A percentile compares a stretch with the other conserved stretches of the same genome.
These are phyloP conservation scores for Peromyscus leucopus DNA, from an alignment of 2,113 vertebrate species.

Conservation along the genomic window DNA sequence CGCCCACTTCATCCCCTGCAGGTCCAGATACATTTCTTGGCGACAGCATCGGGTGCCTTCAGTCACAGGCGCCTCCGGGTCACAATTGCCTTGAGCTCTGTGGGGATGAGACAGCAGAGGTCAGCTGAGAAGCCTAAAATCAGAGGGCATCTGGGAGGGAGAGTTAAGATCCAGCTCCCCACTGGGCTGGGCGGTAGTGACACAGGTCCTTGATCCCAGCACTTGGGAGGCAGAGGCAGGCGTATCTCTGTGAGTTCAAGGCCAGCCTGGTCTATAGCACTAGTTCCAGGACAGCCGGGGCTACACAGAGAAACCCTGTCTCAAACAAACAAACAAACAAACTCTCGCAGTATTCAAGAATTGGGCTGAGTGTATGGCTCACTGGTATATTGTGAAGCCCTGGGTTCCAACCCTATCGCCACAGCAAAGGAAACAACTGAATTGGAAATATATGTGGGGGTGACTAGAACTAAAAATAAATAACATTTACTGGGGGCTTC, in stretches of 20 bases:
- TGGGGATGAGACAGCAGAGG: background rate
- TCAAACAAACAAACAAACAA: background rate
- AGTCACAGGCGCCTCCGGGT: fast-evolving
- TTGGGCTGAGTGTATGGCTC: background rate
- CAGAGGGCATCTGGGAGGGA: background rate
- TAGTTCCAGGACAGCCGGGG: background rate
- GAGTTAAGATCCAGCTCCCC: background rate
- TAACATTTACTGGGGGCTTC: background rate
- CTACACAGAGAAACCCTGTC: background rate
- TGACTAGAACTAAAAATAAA: background rate
- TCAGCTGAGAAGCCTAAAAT: background rate
- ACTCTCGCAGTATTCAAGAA: background rate
- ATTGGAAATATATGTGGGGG: background rate
- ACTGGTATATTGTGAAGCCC: too few species aligned
- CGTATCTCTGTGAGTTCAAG: background rate
- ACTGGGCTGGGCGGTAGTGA: background rate
- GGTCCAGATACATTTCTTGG: slow-evolving; percentile 71
- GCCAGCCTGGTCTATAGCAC: background rate
- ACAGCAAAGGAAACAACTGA: background rate
- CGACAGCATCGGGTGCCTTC: slow-evolving; percentile 71
- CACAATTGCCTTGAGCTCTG: slow-evolving; percentile 78
- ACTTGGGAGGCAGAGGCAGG: background rate
- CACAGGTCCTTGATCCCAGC: background rate
- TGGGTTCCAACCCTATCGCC: background rate
- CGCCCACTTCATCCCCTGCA: slow-evolving; percentile 73